Percentiles rank a stretch among this genome's conserved stretches.
phyloP scores from a whole-genome alignment of 2,888 invertebrate species.

The Melanostoma mellinum region DNA sequence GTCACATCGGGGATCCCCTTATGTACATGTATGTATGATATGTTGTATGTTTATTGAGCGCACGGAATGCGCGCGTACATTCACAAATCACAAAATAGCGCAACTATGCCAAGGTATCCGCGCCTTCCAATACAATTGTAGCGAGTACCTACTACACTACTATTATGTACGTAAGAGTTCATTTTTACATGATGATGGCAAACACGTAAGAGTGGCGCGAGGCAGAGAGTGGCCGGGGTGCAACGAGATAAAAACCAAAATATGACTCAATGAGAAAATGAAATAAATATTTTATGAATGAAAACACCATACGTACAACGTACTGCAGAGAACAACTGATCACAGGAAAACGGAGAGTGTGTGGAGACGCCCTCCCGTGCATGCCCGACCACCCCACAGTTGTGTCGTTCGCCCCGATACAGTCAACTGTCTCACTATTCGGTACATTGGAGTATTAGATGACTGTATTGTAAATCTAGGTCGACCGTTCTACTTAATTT shows the following conservation, averaged over 20 bases:
- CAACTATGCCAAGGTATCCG: slow-evolving; percentile 66
- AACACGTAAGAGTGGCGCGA: slow-evolving; percentile 19
- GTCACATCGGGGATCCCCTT: slow-evolving; percentile 44
- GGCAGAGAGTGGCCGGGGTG: neutral
- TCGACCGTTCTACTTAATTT: slow-evolving; percentile 33
- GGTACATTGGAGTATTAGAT: slow-evolving; percentile 32
- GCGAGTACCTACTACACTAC: slow-evolving; percentile 22
- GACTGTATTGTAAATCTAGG: slow-evolving; percentile 36
- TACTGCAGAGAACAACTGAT: slow-evolving; percentile 1
- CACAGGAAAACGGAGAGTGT: slow-evolving; percentile 1
- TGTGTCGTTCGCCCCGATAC: neutral
- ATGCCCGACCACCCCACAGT: neutral
- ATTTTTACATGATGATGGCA: slow-evolving; percentile 32
- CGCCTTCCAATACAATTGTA: slow-evolving; percentile 41
- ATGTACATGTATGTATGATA: slow-evolving; percentile 1
- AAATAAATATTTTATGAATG: slow-evolving; percentile 69
- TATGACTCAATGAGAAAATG: slow-evolving; percentile 68
- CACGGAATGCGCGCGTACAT: slow-evolving; percentile 44
- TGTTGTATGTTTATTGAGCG: slow-evolving; percentile 10
- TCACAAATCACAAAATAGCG: slow-evolving; percentile 56
- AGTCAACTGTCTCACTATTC: slow-evolving; percentile 6
- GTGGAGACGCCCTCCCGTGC: slow-evolving; percentile 9
- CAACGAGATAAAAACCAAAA: slow-evolving; percentile 52
- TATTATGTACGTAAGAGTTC: slow-evolving; percentile 22
- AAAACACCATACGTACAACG: slow-evolving; percentile 36